Evolutionary conservation across 2,888 invertebrate genomes (phyloP), one percentile per base, ranked within the genome.

Genomic region (Polyommatus icarus): DNA sequence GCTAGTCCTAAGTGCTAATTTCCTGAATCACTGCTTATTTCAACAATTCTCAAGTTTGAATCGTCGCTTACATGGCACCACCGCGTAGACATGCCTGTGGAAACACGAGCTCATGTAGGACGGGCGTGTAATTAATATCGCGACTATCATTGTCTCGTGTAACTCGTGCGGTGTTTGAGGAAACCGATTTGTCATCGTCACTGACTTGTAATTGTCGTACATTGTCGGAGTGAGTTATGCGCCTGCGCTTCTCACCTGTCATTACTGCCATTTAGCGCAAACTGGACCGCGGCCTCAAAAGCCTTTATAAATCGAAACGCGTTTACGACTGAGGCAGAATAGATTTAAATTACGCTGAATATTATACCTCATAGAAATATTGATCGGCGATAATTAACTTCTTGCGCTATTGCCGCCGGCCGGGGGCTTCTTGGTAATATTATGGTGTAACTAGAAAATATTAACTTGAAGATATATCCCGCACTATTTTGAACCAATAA

Each of bases 171-270:
- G 87, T 84, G 88, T 87, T 87, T 85, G 90, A 89, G 90, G 89
- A 91, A 89, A 86, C 86, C 84, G 85, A 92, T 94, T 91, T 91
- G 90, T 94, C 92, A 92, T 93, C 93, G 91, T 93, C 93, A 91
- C 87, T 84, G 88, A 87, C 90, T 91, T 89, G 92, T 93, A 93
- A 93, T 93, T 93, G 92, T 92, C 86, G 90, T 87, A 90, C 91
- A 92, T 91, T 92, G 92, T 92, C 90, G 87, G 88, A 84, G 86
- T 92, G 91, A 93, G 88, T 91, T 93, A 94, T 93, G 87, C 88
- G 84, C 83, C 82, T 83, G 82, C 82, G 81, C 89, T 89, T 85
- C 91, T 91, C 83, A 83, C 82, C 82, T 80, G 81, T 80, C 81
- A 80, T 78, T 71, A 79, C 79, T 76, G 81, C 81, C 81, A 78